Evolutionary conservation across 2,113 vertebrate genomes (phyloP).

Genomic region (Carettochelys insculpta): DNA sequence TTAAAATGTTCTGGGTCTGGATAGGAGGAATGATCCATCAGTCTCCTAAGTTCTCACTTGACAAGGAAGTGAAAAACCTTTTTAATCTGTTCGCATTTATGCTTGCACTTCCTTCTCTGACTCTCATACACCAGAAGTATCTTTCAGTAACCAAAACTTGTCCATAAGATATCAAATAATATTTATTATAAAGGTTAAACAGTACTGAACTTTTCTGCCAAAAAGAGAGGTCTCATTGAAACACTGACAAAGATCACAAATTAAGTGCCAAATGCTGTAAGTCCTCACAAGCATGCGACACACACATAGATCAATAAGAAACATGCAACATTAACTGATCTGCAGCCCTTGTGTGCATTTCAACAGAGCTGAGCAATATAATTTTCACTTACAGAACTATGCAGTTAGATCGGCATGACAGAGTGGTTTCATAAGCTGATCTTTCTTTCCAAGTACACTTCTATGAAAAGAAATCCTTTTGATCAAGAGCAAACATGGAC

Average conservation of each 20-base stretch:
- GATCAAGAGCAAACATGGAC: neutral
- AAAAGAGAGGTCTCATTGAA: neutral
- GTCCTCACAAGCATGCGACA: neutral
- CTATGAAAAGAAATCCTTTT: neutral
- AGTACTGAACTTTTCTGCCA: neutral
- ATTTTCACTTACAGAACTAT: neutral
- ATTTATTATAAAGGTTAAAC: neutral
- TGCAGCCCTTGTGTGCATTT: too few relatives aligned
- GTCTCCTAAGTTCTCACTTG: neutral
- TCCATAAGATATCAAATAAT: neutral
- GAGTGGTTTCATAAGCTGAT: neutral
- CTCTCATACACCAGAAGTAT: neutral
- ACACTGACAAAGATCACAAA: neutral
- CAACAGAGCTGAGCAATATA: neutral
- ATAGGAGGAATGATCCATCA: neutral
- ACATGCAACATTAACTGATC: neutral
- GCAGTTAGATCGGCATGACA: neutral
- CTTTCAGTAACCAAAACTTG: neutral
- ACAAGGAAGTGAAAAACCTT: neutral
- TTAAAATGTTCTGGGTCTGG: neutral
- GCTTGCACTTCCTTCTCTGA: neutral
- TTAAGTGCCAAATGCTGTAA: neutral
- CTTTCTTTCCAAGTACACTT: neutral
- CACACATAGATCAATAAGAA: neutral
- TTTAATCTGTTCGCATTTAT: neutral